phyloP scores from a whole-genome alignment of 2,888 invertebrate genomes.

The Papilio elwesi region DNA sequence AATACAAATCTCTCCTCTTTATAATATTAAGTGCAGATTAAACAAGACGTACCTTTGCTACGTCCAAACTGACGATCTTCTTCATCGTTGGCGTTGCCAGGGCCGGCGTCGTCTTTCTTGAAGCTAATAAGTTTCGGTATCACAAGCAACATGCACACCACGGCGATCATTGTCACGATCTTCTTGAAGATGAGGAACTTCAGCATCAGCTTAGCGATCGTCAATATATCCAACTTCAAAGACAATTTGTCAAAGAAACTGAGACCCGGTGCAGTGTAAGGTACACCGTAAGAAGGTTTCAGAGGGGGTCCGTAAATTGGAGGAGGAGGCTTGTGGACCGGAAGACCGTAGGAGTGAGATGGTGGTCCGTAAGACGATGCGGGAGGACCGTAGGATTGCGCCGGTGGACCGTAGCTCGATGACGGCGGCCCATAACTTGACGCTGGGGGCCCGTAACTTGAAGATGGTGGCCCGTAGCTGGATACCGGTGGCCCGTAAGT shows the following conservation, averaged over 20 bases:
- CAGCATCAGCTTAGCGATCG: slow-evolving; percentile 89
- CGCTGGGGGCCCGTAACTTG: slow-evolving; percentile 67
- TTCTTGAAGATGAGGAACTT: slow-evolving; percentile 92
- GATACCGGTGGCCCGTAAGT: slow-evolving; percentile 67
- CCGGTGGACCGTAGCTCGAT: slow-evolving; percentile 70
- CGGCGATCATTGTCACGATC: slow-evolving; percentile 90
- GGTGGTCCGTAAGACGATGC: slow-evolving; percentile 75
- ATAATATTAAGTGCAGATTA: not conserved
- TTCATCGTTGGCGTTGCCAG: slow-evolving; percentile 62
- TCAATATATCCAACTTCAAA: slow-evolving; percentile 88
- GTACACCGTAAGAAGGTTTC: slow-evolving; percentile 80
- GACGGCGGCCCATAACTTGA: slow-evolving; percentile 65
- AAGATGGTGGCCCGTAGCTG: slow-evolving; percentile 58
- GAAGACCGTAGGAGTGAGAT: slow-evolving; percentile 67
- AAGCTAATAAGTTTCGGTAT: slow-evolving; percentile 87
- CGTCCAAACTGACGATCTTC: slow-evolving; percentile 65
- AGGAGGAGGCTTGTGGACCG: slow-evolving; percentile 62
- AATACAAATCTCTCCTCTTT: too few species aligned
- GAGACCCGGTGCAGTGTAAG: slow-evolving; percentile 81
- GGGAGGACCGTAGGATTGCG: slow-evolving; percentile 69
- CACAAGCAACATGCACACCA: slow-evolving; percentile 89
- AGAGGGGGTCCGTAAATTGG: slow-evolving; percentile 74
- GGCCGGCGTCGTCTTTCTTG: slow-evolving; percentile 68
- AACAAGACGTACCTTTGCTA: slow-evolving; percentile 60
- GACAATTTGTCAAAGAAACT: slow-evolving; percentile 87